Evolutionary conservation across 1,140 invertebrate genomes (phyloP).

Genomic region (Solenopsis fugax): DNA sequence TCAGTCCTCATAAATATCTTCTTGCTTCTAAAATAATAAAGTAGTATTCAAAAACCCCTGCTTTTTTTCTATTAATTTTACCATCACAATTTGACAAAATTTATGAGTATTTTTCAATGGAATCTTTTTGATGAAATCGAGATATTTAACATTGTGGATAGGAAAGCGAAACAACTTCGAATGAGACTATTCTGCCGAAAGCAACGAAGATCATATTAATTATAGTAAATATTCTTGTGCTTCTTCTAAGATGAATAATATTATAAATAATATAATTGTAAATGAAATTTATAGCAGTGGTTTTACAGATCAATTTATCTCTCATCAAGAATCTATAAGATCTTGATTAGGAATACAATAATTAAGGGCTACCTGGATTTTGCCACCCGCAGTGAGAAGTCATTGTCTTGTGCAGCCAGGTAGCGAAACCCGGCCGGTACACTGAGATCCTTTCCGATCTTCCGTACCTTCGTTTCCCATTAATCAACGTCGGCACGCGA

Average conservation of each 20-base stretch:
- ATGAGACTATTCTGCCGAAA: too few relatives aligned
- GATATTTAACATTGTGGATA: too few relatives aligned
- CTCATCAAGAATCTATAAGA: neutral
- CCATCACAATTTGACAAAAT: too few relatives aligned
- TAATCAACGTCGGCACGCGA: constrained; percentile 73
- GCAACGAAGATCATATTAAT: neutral
- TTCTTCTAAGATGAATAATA: neutral
- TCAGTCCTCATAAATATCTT: too few relatives aligned
- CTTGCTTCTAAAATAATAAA: too few relatives aligned
- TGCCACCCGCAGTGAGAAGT: constrained; percentile 59
- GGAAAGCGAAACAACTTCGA: too few relatives aligned
- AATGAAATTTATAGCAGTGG: neutral
- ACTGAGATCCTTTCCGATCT: constrained; percentile 49
- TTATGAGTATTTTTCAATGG: too few relatives aligned
- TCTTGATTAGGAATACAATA: constrained; percentile 20
- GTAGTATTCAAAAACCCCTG: too few relatives aligned
- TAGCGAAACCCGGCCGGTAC: constrained; percentile 53
- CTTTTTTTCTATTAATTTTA: too few relatives aligned
- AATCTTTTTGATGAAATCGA: too few relatives aligned
- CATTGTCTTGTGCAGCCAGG: constrained; percentile 74
- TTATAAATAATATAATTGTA: neutral
- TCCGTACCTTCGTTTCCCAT: constrained; percentile 67
- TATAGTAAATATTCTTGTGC: neutral
- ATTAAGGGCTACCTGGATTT: neutral
- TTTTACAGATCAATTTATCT: neutral